Conservation (phyloP, 2,113 vertebrate genomes). For the Carollia perspicillata region DNA sequence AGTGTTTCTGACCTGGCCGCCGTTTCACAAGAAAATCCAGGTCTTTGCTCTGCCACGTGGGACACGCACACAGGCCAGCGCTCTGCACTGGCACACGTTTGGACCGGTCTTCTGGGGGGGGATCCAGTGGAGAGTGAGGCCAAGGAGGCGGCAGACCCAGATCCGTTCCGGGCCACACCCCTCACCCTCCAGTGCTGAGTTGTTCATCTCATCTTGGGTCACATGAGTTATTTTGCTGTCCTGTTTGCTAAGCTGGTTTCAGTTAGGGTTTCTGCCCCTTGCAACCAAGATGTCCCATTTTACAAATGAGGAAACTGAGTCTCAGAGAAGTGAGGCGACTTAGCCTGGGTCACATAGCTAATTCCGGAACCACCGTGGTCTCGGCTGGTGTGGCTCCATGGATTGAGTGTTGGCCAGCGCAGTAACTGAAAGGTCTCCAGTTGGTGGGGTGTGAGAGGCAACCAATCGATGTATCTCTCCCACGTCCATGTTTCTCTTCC, state of each 20-base stretch:
- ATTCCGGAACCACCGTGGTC: not conserved
- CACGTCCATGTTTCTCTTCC: no score
- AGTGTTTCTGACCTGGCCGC: not conserved
- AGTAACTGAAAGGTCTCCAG: no score
- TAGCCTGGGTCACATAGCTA: not conserved
- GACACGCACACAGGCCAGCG: not conserved
- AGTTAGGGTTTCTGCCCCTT: not conserved
- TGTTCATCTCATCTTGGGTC: no score
- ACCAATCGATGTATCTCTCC: no score
- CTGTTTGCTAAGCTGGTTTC: not conserved
- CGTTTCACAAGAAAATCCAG: not conserved
- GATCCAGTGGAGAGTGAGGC: not conserved
- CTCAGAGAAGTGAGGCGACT: not conserved
- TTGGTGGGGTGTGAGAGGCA: no score
- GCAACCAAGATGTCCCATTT: not conserved
- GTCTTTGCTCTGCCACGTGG: not conserved
- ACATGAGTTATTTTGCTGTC: not conserved
- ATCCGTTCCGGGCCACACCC: no score
- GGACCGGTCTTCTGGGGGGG: fast-evolving
- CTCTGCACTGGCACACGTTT: no score
- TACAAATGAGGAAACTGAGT: not conserved
- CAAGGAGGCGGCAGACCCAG: not conserved
- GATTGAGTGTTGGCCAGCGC: no score
- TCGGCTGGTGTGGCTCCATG: no score
- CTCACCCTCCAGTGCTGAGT: fast-evolving